phyloP scores from a whole-genome alignment of 1,140 invertebrate species.

The Heliconius hermathena region DNA sequence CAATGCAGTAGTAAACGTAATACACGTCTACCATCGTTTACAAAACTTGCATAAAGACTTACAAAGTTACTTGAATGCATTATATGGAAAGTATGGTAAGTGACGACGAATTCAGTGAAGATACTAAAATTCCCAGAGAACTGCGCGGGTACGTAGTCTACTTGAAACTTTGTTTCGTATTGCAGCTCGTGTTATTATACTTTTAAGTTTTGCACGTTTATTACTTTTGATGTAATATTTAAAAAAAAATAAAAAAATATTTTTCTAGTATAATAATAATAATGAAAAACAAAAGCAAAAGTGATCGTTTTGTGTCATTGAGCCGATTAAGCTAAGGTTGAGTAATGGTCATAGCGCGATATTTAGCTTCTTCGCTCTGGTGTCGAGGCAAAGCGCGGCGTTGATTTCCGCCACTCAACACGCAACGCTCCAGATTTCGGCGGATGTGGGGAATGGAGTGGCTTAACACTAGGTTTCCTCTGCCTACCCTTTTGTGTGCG shows the following conservation, averaged over 20 bases:
- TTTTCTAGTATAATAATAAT: too few relatives aligned
- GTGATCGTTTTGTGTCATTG: too few relatives aligned
- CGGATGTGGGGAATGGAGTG: too few relatives aligned
- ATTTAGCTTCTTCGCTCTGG: too few relatives aligned
- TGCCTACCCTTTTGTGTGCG: too few relatives aligned
- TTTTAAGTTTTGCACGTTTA: background rate
- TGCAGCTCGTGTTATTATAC: conserved; percentile 2
- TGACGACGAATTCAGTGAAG: conserved; percentile 9
- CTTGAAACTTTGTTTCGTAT: conserved; percentile 1
- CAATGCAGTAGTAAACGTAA: background rate
- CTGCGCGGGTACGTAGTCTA: background rate
- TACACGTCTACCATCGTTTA: background rate
- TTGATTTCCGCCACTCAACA: too few relatives aligned
- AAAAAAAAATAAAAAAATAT: background rate
- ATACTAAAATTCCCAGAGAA: conserved; percentile 8
- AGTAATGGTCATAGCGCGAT: too few relatives aligned
- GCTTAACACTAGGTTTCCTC: too few relatives aligned
- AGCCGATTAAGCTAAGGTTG: too few relatives aligned
- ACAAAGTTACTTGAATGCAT: conserved; percentile 3
- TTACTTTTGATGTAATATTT: background rate
- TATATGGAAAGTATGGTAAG: conserved; percentile 14
- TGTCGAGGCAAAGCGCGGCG: too few relatives aligned
- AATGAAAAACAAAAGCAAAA: too few relatives aligned
- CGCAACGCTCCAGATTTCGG: too few relatives aligned
- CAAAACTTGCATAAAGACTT: conserved; percentile 11